These are phyloP conservation scores for Avahi laniger DNA, from an alignment of 2,797 vertebrate species.

Conservation along the genomic window DNA sequence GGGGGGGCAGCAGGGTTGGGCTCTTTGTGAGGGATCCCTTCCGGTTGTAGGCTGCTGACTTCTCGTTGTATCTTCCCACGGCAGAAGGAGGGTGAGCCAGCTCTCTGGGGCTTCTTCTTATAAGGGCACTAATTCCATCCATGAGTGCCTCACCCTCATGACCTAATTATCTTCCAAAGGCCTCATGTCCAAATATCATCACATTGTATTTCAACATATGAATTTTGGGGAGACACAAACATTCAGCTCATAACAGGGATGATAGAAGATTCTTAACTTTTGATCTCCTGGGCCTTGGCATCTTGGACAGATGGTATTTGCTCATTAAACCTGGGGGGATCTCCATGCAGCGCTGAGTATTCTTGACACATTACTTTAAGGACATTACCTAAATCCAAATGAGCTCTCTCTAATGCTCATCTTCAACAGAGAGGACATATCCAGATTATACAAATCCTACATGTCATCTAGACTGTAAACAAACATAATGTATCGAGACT, in stretches of 20 bases:
- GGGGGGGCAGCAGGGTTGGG: neutral
- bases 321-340: neutral
- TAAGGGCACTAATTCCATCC: neutral
- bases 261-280: neutral
- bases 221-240: neutral
- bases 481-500: neutral
- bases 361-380: neutral
- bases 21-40: neutral
- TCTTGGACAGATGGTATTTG: neutral
- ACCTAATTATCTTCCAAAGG: neutral
- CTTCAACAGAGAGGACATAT: neutral
- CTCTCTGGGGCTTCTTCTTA: neutral
- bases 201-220: neutral
- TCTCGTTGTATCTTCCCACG: neutral
- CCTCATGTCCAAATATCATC: neutral
- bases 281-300: neutral
- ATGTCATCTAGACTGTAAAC: neutral
- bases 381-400: neutral
- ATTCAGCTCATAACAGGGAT: neutral
- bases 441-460: neutral
- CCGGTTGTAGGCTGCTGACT: neutral
- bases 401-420: neutral
- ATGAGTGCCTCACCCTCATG: neutral
- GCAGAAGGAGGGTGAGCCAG: neutral
- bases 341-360: neutral